A percentile compares a stretch with the other conserved stretches of the same genome.
phyloP scores from a whole-genome alignment of 2,113 vertebrate species.

The Gymnorhina tibicen region DNA sequence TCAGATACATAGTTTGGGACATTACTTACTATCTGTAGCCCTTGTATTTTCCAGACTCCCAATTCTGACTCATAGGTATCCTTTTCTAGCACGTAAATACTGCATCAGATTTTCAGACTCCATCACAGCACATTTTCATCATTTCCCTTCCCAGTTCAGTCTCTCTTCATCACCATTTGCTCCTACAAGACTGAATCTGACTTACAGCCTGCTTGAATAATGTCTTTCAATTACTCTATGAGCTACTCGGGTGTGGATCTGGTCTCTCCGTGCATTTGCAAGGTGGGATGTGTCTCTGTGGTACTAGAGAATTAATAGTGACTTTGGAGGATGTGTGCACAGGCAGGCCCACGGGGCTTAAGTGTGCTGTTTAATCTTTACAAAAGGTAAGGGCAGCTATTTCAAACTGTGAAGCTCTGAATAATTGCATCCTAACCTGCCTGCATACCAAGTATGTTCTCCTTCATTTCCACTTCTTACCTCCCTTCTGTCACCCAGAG shows the following conservation, averaged over 20 bases:
- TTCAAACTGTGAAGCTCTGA: conserved; percentile 23
- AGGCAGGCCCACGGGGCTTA: conserved; percentile 11
- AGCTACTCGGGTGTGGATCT: background rate
- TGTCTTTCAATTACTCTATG: background rate
- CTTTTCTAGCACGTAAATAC: background rate
- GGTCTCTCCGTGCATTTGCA: background rate
- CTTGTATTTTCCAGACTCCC: background rate
- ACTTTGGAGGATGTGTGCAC: conserved; percentile 10
- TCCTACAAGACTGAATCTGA: background rate
- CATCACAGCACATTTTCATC: background rate
- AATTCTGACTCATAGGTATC: background rate
- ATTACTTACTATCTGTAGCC: background rate
- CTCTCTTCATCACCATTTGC: background rate
- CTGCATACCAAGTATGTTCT: background rate
- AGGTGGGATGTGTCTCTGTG: background rate
- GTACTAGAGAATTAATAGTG: conserved; percentile 21
- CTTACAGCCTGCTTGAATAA: conserved; percentile 11
- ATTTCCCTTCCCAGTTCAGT: background rate
- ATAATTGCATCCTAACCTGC: conserved; percentile 22
- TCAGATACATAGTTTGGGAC: background rate
- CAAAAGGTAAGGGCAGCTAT: conserved; percentile 22
- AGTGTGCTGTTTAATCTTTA: conserved; percentile 39
- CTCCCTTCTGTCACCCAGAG: background rate
- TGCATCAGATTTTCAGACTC: background rate
- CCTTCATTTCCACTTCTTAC: conserved; percentile 1